Base-by-base conservation (phyloP, 2,113 vertebrate species). In the Psilopogon haemacephalus region DNA sequence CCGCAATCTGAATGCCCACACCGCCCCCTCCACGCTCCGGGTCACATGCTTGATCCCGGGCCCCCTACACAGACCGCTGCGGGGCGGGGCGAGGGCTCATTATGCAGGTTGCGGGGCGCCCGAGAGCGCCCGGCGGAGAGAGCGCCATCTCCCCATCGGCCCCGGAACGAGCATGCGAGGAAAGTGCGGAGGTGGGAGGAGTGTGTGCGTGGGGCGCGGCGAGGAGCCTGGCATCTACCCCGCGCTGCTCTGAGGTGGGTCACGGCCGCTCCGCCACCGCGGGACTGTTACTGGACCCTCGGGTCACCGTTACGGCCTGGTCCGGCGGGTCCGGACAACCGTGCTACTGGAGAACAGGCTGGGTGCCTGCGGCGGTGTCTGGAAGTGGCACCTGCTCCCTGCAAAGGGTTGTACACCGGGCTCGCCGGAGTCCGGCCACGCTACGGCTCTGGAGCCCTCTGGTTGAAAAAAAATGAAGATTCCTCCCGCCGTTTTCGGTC, bases 1-100 rank as follows among this genome's bases (percentile, higher is more conserved):
- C 97, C 94, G 95, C 95, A 97, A 96, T 58, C 88, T 79, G 89
- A 70, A 88, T 30, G 1, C 4, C 23, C 24, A 19, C 50, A 1
- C 89, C 8, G 14, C 6, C 9, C 9, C 30, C 62, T 15, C 14
- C 4, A 5, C 32, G 1, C 8, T 24, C 21, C 23, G 12, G 27
- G 55, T 52, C 7, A 37, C 73, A 72, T 33, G 73, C 46, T 86
- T 77, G 62, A 30, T 65, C 40, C 76, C 71, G 87, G 77, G 68
- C 23, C 2, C 18, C 23, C 42, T 18, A 15, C 58, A 58, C 64
- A 5, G 44, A 14, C 19, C 21, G 8, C 23, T 28, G 6, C n/a
- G n/a, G 3, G 12, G 33, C 18, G 46, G 23, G 24, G 32, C 3
- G 24, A 54, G 30, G 2, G 48, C 17, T 44, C 3, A 8, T 26